Conservation (phyloP, 1,140 invertebrate species). For the Eumeta japonica region DNA sequence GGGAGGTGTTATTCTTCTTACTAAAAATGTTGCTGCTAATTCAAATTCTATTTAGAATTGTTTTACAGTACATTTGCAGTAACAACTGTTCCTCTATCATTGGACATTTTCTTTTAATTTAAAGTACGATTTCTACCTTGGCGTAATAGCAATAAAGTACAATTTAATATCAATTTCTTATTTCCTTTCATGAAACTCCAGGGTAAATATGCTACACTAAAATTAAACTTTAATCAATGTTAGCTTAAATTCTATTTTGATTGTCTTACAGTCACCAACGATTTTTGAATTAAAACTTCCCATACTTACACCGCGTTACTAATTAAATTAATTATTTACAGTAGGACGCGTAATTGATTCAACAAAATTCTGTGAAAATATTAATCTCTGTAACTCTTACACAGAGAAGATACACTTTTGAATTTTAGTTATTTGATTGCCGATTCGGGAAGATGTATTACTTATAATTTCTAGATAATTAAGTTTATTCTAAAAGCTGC, state of each 20-base stretch:
- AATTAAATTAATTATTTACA: constrained; percentile 57
- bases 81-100: constrained; percentile 17
- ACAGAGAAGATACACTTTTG: no score
- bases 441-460: no score
- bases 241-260: constrained; percentile 29
- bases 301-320: constrained; percentile 45
- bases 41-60: not conserved
- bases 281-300: constrained; percentile 55
- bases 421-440: no score
- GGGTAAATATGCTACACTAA: constrained; percentile 38
- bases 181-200: constrained; percentile 46
- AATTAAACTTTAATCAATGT: constrained; percentile 30
- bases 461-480: constrained; percentile 23
- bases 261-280: constrained; percentile 28
- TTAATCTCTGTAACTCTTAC: no score
- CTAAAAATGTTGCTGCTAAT: not conserved
- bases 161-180: constrained; percentile 18
- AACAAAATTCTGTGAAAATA: no score
- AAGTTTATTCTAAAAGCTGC: not conserved
- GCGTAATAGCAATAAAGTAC: constrained; percentile 19
- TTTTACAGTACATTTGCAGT: not conserved
- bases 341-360: no score
- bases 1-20: not conserved
- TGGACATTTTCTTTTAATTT: constrained; percentile 29
- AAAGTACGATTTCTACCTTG: no score